phyloP scores from a whole-genome alignment of 2,797 vertebrate species.

The Odontamblyopus lacepedii region DNA sequence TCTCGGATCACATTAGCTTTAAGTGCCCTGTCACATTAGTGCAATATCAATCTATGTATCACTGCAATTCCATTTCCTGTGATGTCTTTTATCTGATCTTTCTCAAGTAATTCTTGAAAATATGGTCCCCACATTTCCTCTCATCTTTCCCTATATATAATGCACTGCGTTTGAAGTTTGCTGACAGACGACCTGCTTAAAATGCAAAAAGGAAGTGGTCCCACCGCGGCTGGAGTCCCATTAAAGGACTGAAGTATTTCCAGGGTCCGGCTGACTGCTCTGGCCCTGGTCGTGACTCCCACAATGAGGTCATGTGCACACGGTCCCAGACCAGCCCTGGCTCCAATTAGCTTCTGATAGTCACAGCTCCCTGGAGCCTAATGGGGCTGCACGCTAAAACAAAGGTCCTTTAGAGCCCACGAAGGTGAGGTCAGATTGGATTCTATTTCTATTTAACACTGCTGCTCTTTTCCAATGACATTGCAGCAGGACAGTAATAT shows the following conservation, averaged over 20 bases:
- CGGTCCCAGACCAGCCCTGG: slow-evolving; percentile 48
- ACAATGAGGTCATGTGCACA: slow-evolving; percentile 49
- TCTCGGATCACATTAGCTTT: slow-evolving; percentile 29
- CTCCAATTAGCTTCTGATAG: slow-evolving; percentile 71
- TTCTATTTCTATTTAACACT: slow-evolving; percentile 10
- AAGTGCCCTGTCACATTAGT: slow-evolving; percentile 24
- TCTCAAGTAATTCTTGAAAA: slow-evolving; percentile 27
- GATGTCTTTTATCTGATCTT: slow-evolving; percentile 53
- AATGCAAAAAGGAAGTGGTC: slow-evolving; percentile 42
- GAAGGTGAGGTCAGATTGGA: slow-evolving; percentile 49
- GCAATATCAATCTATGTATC: slow-evolving; percentile 28
- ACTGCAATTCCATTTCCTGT: slow-evolving; percentile 23
- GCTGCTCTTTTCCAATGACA: neutral
- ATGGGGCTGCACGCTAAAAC: slow-evolving; percentile 50
- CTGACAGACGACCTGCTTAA: slow-evolving; percentile 46
- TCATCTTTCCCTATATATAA: slow-evolving; percentile 47
- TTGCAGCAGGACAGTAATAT: no score
- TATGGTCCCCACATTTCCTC: slow-evolving; percentile 21
- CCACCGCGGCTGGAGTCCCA: slow-evolving; percentile 36
- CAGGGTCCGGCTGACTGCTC: slow-evolving; percentile 47
- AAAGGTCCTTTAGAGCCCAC: slow-evolving; percentile 53
- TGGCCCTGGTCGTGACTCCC: slow-evolving; percentile 45
- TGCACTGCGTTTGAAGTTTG: slow-evolving; percentile 36
- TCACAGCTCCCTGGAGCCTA: slow-evolving; percentile 63
- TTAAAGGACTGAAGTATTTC: slow-evolving; percentile 53